A percentile compares a stretch with the other conserved stretches of the same genome.
phyloP scores from a whole-genome alignment of 2,797 vertebrate genomes.

The Malacoraja senta region DNA sequence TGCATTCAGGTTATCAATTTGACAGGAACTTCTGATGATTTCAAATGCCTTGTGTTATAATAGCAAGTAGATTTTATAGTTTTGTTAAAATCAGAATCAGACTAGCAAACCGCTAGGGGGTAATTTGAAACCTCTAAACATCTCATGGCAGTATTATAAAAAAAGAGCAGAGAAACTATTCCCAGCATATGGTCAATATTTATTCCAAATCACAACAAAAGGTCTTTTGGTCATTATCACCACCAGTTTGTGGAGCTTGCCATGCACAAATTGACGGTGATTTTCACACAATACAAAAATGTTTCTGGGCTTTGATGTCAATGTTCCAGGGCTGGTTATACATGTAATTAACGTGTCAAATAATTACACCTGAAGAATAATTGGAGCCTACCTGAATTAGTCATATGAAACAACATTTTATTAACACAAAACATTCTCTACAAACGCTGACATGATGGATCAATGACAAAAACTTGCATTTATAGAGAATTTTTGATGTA shows the following conservation, averaged over 20 bases:
- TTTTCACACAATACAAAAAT: too few species aligned
- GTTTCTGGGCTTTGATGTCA: too few species aligned
- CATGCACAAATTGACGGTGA: too few species aligned
- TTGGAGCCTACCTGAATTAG: not conserved
- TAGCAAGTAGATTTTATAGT: not conserved
- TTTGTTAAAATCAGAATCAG: not conserved
- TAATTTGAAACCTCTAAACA: not conserved
- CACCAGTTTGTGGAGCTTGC: too few species aligned
- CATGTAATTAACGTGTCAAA: not conserved
- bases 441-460: not conserved
- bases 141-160: too few species aligned
- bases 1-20: too few species aligned
- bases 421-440: not conserved
- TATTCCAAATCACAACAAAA: too few species aligned
- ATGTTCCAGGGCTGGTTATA: not conserved
- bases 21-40: not conserved
- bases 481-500: not conserved
- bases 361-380: not conserved
- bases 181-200: too few species aligned
- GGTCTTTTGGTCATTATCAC: too few species aligned
- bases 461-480: not conserved
- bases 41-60: not conserved
- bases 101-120: not conserved
- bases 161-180: too few species aligned
- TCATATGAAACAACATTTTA: not conserved